These are phyloP conservation scores for Ericerus pela DNA, from an alignment of 1,140 invertebrate species.

Conservation along the genomic window DNA sequence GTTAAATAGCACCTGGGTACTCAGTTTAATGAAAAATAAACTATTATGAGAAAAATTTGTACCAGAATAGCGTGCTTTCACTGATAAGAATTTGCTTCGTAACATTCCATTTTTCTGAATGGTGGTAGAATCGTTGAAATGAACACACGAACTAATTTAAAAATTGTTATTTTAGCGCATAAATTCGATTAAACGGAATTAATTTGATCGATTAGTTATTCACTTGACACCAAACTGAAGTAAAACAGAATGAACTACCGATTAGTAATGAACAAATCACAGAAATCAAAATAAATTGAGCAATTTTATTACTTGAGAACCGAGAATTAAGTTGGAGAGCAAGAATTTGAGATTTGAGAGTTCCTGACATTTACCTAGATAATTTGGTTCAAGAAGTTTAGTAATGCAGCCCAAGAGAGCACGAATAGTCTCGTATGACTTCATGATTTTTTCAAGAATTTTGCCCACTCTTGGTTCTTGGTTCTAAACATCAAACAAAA, in stretches of 20 bases:
- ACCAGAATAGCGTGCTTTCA: constrained; percentile 8
- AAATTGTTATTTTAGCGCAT: no score
- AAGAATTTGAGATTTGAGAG: no score
- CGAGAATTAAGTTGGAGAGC: no score
- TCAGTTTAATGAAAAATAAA: neutral
- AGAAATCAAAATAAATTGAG: constrained; percentile 10
- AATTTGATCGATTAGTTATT: neutral
- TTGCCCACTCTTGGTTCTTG: no score
- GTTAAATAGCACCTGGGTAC: neutral
- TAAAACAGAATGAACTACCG: neutral
- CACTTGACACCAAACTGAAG: constrained; percentile 1
- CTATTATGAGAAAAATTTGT: neutral
- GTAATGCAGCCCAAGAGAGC: no score
- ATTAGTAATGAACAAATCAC: constrained; percentile 5
- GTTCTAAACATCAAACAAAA: no score
- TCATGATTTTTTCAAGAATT: no score
- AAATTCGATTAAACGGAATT: no score
- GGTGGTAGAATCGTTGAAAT: neutral
- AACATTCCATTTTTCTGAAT: neutral
- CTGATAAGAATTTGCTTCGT: neutral
- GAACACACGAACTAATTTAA: neutral
- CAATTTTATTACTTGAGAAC: no score
- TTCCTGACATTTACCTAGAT: no score
- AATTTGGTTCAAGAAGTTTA: no score
- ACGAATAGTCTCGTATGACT: no score